Base-by-base conservation (phyloP, 2,797 vertebrate species). In the Orientallactaga sibirica region DNA sequence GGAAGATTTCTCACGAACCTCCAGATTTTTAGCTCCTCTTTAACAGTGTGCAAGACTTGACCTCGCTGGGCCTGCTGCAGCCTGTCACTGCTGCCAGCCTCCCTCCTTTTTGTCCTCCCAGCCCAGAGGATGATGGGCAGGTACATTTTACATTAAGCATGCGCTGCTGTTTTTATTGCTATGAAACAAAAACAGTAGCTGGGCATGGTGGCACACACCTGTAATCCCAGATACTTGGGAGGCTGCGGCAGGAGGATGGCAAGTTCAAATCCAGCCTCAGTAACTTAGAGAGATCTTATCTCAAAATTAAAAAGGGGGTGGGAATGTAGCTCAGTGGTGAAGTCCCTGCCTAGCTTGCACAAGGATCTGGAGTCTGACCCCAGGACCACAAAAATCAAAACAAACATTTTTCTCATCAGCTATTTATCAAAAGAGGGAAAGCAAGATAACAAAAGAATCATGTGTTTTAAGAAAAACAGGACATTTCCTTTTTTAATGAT, bases 341-440 rank as follows among this genome's bases (percentile, higher is more conserved):
- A 29, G n/a, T 33, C 0, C 24, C 62, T 48, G 19, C 3, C n/a
- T 7, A 14, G n/a, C 43, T 52, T 16, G 18, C n/a, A 1, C 43
- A 5, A 58, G 25, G 86, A 6, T 1, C 15, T 61, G 83, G 22
- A 55, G 58, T 41, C 52, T 24, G 58, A 4, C 16, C 15, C 33
- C 5, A 12, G 8, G 5, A 73, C 55, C 25, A 2, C 24, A 41
- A 24, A 9, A 27, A 22, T n/a, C 64, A 9, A 27, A 41, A 43
- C 29, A 33, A 11, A 48, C 48, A 48, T 7, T 29, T 77, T 79
- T 74, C 52, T 94, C 33, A 27, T 14, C 18, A 75, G 2, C 7
- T 76, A 25, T 91, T 96, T 90, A 76, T 67, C 37, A 75, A 70
- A 68, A 80, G 84, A 80, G 33, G 16, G 71, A 90, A 68, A 80